Base-by-base conservation (phyloP, 2,113 vertebrate species). In the Pluvianellus socialis region DNA sequence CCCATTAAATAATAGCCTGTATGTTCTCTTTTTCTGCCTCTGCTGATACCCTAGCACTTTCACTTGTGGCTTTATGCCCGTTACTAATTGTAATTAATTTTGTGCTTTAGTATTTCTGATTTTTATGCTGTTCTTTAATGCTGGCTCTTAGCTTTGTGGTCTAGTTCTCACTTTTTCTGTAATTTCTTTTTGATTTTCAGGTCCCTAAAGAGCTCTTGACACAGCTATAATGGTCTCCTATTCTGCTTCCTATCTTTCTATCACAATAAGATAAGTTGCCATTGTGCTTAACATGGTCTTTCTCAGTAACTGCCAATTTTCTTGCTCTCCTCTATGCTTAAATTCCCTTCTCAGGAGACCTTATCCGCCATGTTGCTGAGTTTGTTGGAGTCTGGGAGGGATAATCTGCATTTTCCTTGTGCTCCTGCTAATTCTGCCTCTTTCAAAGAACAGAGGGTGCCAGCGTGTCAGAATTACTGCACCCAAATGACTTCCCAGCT, bases 81-180 rank as follows among this genome's bases (percentile, higher is more conserved):
- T 93, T 90, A 86, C 63, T 92, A 94, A 86, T 90, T 88, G n/a
- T 59, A 94, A 96, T 88, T 94, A 90, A 92, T 92, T 94, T 66
- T 65, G 22, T 76, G 38, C 44, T 67, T 75, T 79, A 75, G 12
- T 10, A 10, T 82, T 90, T 95, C 85, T 88, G 71, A 61, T 79
- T 90, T 87, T 82, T 88, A 59, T 79, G 35, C 35, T 44, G 18
- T 53, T 83, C 35, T 79, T 91, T 91, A 50, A 47, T 70, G 33
- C 79, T 61, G 9, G 20, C 66, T 63, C 59, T 93, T 84, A 56
- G 17, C 56, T 92, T 92, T 85, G 52, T 90, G 49, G 52, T 90
- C 70, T 68, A 59, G 22, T 75, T 94, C 79, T 83, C 35, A 72
- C 27, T 80, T 79, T 75, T 70, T 32, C 5, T 15, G 18, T 35